Conservation (phyloP, 1,140 invertebrate species). For the Zaprionus capensis region DNA sequence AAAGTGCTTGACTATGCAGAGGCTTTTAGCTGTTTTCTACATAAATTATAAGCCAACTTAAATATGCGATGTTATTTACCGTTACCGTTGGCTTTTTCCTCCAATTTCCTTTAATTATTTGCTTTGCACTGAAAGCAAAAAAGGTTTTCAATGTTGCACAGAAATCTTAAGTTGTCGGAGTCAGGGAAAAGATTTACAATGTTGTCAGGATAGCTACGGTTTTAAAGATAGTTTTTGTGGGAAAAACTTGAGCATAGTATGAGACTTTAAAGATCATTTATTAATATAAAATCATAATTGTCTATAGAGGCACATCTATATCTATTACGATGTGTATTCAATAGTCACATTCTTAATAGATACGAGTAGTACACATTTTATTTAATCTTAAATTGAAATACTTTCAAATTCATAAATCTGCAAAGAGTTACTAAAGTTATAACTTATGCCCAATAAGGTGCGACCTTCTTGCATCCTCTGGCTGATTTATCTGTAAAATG, state of each 20-base stretch:
- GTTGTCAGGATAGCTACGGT: background rate
- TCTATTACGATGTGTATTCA: too few relatives aligned
- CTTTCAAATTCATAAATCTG: background rate
- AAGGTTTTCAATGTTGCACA: background rate
- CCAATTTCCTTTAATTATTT: background rate
- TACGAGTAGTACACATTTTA: too few relatives aligned
- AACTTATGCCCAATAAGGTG: background rate
- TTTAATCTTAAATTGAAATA: too few relatives aligned
- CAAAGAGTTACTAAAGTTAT: background rate
- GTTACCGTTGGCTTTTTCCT: background rate
- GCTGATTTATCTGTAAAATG: slow-evolving; percentile 44
- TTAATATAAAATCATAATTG: too few relatives aligned
- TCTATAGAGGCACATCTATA: too few relatives aligned
- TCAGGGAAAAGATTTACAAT: background rate
- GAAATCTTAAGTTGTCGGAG: background rate
- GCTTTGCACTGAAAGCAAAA: background rate
- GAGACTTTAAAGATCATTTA: too few relatives aligned
- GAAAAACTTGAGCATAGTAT: too few relatives aligned
- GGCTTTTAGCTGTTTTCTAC: background rate
- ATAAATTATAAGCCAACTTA: slow-evolving; percentile 1
- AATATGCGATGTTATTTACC: background rate
- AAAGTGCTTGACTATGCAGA: slow-evolving; percentile 1
- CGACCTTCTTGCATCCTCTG: too few relatives aligned
- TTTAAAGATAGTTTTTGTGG: background rate
- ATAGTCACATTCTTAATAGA: too few relatives aligned